phyloP scores from a whole-genome alignment of 2,113 vertebrate species.

The Seriola dumerili region DNA sequence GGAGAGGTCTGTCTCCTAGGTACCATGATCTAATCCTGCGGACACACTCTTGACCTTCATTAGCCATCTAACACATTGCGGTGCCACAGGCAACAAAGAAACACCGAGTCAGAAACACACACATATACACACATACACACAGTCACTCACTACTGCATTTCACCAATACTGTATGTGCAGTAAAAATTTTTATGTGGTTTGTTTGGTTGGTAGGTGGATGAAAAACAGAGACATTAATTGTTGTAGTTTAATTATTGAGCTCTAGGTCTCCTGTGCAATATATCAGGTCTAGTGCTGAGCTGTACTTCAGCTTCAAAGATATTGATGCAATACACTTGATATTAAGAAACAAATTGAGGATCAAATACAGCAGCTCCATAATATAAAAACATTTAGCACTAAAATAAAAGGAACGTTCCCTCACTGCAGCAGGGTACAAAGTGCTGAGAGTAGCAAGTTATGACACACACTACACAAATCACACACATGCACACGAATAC shows the following conservation, averaged over 20 bases:
- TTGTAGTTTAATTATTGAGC: conserved; percentile 14
- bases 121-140: not conserved
- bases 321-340: conserved; percentile 16
- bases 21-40: conserved; percentile 31
- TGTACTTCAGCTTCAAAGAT: conserved; percentile 14
- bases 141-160: conserved; percentile 2
- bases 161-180: not conserved
- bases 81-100: conserved; percentile 1
- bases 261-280: conserved; percentile 19
- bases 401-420: conserved; percentile 7
- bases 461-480: conserved; percentile 13
- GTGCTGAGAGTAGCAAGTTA: conserved; percentile 26
- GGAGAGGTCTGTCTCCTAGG: conserved; percentile 30
- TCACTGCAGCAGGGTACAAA: conserved; percentile 32
- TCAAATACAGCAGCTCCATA: not conserved
- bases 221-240: conserved; percentile 8
- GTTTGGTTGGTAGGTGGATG: conserved; percentile 27
- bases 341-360: conserved; percentile 22
- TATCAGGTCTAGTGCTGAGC: not conserved
- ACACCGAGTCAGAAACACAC: conserved; percentile 1
- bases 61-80: conserved; percentile 6
- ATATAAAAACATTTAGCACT: not conserved
- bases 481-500: not conserved
- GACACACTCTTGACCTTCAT: conserved; percentile 48
- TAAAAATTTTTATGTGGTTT: conserved; percentile 27